phyloP scores from a whole-genome alignment of 2,797 vertebrate species.

The Ctenochaetus hawaiiensis region DNA sequence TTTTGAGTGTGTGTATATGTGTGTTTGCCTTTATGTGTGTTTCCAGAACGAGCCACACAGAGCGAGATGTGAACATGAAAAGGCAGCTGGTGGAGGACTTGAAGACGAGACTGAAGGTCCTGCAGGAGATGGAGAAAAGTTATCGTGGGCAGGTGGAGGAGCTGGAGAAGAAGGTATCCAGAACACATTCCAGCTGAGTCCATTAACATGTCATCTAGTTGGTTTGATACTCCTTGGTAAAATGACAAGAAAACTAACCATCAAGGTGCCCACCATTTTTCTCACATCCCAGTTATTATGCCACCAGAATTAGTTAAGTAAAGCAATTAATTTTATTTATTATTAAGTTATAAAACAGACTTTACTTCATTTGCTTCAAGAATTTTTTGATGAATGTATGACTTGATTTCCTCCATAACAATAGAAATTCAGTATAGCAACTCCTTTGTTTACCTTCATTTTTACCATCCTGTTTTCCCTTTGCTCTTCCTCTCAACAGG shows the following conservation, averaged over 20 bases:
- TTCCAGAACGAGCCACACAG: conserved; percentile 84
- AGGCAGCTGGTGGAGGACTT: conserved; percentile 92
- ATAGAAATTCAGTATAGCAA: not conserved
- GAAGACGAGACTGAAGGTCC: conserved; percentile 88
- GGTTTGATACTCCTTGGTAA: not conserved
- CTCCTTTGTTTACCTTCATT: not conserved
- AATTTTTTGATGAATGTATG: not conserved
- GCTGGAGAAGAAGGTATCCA: conserved; percentile 91
- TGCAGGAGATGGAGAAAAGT: conserved; percentile 90
- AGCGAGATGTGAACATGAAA: conserved; percentile 92
- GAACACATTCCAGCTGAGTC: not conserved
- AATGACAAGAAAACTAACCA: not conserved
- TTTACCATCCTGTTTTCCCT: not conserved
- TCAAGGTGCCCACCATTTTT: conserved; percentile 20
- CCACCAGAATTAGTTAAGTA: not conserved
- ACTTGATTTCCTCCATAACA: not conserved
- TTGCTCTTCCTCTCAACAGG: conserved; percentile 72
- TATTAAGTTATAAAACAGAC: conserved; percentile 2
- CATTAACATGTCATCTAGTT: not conserved
- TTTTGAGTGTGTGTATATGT: not conserved
- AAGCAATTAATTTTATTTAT: not conserved
- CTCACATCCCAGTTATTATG: not conserved
- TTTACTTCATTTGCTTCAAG: conserved; percentile 3
- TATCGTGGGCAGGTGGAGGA: conserved; percentile 86
- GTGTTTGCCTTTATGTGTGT: not conserved